These are phyloP conservation scores for Ormyrus thymus DNA, from an alignment of 2,888 invertebrate species.

Conservation along the genomic window DNA sequence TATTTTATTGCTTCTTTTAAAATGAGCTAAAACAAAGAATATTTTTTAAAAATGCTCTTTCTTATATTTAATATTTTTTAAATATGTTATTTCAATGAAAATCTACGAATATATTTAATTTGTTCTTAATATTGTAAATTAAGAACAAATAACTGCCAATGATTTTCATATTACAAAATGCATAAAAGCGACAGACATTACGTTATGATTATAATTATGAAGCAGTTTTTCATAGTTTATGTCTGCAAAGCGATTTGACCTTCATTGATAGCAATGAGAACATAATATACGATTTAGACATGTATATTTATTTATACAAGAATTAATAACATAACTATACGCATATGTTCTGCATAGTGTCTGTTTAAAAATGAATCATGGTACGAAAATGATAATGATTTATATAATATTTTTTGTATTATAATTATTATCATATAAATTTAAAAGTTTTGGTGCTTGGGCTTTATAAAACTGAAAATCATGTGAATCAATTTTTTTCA, in stretches of 20 bases:
- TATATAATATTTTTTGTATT: conserved; percentile 26
- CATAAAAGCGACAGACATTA: too few relatives aligned
- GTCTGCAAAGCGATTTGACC: too few relatives aligned
- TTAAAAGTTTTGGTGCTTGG: conserved; percentile 47
- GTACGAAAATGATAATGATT: conserved; percentile 12
- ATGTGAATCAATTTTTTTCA: background rate
- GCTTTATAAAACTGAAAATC: conserved; percentile 43
- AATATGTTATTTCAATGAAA: background rate
- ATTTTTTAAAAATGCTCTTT: background rate
- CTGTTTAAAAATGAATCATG: conserved; percentile 17
- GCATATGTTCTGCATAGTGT: conserved; percentile 27
- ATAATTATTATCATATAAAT: conserved; percentile 18
- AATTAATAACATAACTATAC: background rate
- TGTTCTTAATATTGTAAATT: background rate
- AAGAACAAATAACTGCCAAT: conserved; percentile 15
- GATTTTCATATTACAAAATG: background rate
- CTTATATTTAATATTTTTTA: conserved; percentile 24
- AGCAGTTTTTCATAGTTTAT: too few relatives aligned
- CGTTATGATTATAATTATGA: too few relatives aligned
- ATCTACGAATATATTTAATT: background rate
- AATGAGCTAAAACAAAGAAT: background rate
- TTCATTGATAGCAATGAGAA: background rate
- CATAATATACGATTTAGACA: background rate
- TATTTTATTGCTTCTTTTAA: background rate
- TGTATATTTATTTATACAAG: background rate